Evolutionary conservation across 2,888 invertebrate species (phyloP).

Genomic region (Venustoraphidia nigricollis): DNA sequence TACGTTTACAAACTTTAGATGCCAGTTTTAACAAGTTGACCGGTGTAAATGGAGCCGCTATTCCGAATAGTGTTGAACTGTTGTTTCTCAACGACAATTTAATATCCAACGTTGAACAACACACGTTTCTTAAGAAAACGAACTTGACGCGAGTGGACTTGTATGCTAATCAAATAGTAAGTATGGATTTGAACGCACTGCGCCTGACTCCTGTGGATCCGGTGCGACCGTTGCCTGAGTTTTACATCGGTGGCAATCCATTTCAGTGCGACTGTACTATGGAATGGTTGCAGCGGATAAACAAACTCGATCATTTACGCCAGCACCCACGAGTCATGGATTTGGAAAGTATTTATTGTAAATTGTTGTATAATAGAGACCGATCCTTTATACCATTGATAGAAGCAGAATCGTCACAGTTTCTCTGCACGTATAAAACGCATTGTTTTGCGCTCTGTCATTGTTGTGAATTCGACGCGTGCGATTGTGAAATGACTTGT

Average conservation of each 20-base stretch:
- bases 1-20: conserved; percentile 69
- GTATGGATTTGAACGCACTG: conserved; percentile 78
- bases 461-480: conserved; percentile 93
- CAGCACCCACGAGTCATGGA: conserved; percentile 88
- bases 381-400: conserved; percentile 71
- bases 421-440: conserved; percentile 81
- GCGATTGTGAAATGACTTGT: conserved; percentile 96
- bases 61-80: conserved; percentile 73
- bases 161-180: conserved; percentile 81
- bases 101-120: conserved; percentile 70
- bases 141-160: conserved; percentile 84
- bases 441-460: conserved; percentile 90
- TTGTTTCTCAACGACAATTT: conserved; percentile 81
- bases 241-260: conserved; percentile 88
- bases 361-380: conserved; percentile 70
- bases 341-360: conserved; percentile 77
- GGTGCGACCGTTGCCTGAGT: conserved; percentile 64
- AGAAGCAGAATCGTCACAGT: conserved; percentile 77
- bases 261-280: conserved; percentile 90
- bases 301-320: conserved; percentile 63
- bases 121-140: conserved; percentile 76
- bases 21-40: conserved; percentile 81
- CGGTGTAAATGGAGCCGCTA: conserved; percentile 55
- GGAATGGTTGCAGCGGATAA: conserved; percentile 89
- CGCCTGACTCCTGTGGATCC: conserved; percentile 66